Conservation (phyloP, 2,888 invertebrate species). For the Willowsia nigromaculata region DNA sequence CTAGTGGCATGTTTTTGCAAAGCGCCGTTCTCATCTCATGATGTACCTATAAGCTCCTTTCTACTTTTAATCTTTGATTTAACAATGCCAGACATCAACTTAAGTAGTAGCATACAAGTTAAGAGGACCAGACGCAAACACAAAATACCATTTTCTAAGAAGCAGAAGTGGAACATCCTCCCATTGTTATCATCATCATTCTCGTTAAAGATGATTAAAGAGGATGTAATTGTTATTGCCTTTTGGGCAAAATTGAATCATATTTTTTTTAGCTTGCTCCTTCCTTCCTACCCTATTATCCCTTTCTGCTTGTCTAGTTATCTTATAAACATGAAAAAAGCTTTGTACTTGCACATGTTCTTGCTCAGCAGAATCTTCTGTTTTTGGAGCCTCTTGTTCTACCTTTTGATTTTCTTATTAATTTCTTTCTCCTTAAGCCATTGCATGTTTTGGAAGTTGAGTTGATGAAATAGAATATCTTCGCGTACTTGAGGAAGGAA, state of each 20-base stretch:
- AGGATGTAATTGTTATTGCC: slow-evolving; percentile 35
- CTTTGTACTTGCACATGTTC: not conserved
- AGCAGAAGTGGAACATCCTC: not conserved
- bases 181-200: slow-evolving; percentile 10
- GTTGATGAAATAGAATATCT: slow-evolving; percentile 1
- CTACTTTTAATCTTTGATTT: slow-evolving; percentile 14
- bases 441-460: not conserved
- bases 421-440: not conserved
- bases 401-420: slow-evolving; percentile 5
- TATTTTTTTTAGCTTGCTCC: not conserved
- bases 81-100: not conserved
- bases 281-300: not conserved
- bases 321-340: not conserved
- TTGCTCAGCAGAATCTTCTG: not conserved
- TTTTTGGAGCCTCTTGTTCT: not conserved
- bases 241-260: slow-evolving; percentile 34
- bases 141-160: not conserved
- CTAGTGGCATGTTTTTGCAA: not conserved
- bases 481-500: not conserved
- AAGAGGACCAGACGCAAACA: no score
- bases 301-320: not conserved
- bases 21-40: not conserved
- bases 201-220: slow-evolving; percentile 24
- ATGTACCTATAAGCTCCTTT: not conserved
- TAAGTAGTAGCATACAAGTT: not conserved